Base-by-base conservation (phyloP, 2,888 invertebrate species). In the Xestia c-nigrum region DNA sequence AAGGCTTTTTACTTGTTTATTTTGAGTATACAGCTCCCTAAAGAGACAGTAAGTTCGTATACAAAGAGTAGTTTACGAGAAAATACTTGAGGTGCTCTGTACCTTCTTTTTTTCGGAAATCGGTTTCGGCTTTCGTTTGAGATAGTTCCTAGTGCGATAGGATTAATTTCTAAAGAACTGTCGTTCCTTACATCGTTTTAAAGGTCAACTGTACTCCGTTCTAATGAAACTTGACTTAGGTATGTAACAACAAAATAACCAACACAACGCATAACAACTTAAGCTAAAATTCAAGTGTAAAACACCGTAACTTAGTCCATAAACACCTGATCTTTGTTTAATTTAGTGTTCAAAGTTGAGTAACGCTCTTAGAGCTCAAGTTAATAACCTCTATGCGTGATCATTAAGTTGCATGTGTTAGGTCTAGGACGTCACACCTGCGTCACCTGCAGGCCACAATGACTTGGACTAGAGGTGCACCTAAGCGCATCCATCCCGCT, bases 401-500 rank as follows among this genome's bases (percentile, higher is more conserved):
- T 82, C 88, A 86, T 82, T 83, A 83, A 80, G 67, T 76, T 74
- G 78, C 82, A 81, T 72, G 65, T 76, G 77, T 86, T 89, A 80
- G 77, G 80, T 84, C 72, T 79, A 65, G 74, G 63, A 63, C 88
- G 73, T 74, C 75, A 78, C 85, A 85, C 55, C 81, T 85, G 87
- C 80, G 81, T 76, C 87, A 81, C 77, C 77, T 80, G 83, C 81
- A 65, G 68, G 66, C 59, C 69, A 21, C 40, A 24, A 31, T 43
- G 76, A 19, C 52, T 16, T 55, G 55, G 14, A 46, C 79, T 81
- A 74, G 87, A 78, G 75, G 78, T 83, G 86, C 88, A 89, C 70
- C 91, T 84, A 89, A 87, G 88, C 87, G 89, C 80, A 81, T 78
- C 89, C 86, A 86, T 81, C 86, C 88, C 91, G 91, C 88, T 92